Evolutionary conservation across 2,797 vertebrate species (phyloP).

Genomic region (Nyctibius grandis): DNA sequence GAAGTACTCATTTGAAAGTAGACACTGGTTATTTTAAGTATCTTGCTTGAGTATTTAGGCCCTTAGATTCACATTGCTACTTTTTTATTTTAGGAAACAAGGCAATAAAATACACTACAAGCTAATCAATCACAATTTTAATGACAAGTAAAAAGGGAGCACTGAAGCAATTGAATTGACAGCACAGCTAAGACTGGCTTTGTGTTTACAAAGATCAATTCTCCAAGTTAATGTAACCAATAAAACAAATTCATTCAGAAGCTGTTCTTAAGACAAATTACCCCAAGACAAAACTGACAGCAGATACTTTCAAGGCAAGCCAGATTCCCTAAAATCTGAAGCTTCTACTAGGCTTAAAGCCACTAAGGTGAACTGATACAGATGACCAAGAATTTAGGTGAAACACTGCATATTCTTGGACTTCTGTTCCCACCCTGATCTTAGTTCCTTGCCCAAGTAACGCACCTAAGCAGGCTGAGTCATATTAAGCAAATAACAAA

Average conservation of each 20-base stretch:
- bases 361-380: background rate
- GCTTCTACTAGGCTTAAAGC: background rate
- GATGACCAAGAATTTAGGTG: background rate
- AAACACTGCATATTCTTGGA: background rate
- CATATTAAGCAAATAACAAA: background rate
- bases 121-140: background rate
- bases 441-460: background rate
- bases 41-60: background rate
- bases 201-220: background rate
- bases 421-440: background rate
- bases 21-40: background rate
- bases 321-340: background rate
- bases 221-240: background rate
- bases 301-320: background rate
- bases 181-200: background rate
- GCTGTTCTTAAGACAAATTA: background rate
- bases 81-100: background rate
- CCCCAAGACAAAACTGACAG: background rate
- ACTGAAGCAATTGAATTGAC: background rate
- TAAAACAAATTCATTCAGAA: background rate
- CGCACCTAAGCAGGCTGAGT: background rate
- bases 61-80: background rate
- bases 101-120: background rate
- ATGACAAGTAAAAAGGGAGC: background rate
- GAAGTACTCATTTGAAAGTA: background rate